Conservation (phyloP, 2,888 invertebrate genomes). For the Acrocyrtus sp. region DNA sequence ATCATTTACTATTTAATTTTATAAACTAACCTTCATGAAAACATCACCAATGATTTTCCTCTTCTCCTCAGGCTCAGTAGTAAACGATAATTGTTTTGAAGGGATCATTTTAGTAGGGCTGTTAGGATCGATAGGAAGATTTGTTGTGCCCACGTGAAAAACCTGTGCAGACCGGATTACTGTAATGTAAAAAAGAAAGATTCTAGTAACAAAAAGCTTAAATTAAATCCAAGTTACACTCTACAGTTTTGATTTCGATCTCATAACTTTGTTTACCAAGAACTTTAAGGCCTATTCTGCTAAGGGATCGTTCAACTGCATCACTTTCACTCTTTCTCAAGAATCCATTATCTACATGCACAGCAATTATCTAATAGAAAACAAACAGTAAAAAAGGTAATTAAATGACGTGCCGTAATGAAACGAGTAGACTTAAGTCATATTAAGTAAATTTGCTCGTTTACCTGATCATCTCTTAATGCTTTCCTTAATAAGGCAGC, state of each 20-base stretch:
- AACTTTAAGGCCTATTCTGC: constrained; percentile 83
- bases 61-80: constrained; percentile 95
- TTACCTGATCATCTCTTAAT: constrained; percentile 81
- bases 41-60: constrained; percentile 99
- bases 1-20: too few relatives aligned
- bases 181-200: constrained; percentile 61
- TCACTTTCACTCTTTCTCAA: constrained; percentile 96
- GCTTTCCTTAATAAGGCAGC: constrained; percentile 94
- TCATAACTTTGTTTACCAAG: constrained; percentile 69
- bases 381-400: constrained; percentile 1
- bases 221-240: background rate
- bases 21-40: constrained; percentile 79
- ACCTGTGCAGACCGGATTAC: constrained; percentile 70
- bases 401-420: background rate
- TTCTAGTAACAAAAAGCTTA: background rate
- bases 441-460: constrained; percentile 4
- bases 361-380: constrained; percentile 78
- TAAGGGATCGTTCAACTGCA: constrained; percentile 84
- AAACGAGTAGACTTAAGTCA: too few relatives aligned
- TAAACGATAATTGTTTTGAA: constrained; percentile 87
- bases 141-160: constrained; percentile 78
- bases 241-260: background rate
- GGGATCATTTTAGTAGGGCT: constrained; percentile 71
- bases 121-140: constrained; percentile 73
- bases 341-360: constrained; percentile 99